Evolutionary conservation across 2,113 vertebrate genomes (phyloP).

Genomic region (Catharus fuscescens): DNA sequence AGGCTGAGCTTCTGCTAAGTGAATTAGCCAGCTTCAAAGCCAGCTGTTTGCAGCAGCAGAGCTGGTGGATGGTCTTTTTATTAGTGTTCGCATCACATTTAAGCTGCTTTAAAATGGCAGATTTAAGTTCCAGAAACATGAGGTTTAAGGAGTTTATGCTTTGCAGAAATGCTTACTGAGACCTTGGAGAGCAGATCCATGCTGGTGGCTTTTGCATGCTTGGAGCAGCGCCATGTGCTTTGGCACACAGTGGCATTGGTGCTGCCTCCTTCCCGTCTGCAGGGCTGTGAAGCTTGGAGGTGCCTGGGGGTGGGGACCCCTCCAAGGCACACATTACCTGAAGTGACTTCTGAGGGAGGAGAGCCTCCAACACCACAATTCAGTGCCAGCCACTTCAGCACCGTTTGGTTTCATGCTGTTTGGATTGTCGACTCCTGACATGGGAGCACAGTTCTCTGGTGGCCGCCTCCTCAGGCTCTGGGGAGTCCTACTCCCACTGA

Average conservation of each 20-base stretch:
- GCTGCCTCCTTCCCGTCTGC: background rate
- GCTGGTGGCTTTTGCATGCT: background rate
- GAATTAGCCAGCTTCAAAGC: conserved; percentile 41
- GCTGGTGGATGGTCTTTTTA: conserved; percentile 10
- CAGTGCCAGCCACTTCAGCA: background rate
- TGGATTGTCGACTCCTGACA: rapidly evolving
- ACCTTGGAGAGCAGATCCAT: background rate
- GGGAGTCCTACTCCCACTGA: background rate
- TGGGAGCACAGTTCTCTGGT: background rate
- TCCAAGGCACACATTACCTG: rapidly evolving
- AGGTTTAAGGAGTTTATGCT: conserved; percentile 15
- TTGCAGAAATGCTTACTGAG: background rate
- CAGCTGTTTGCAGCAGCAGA: conserved; percentile 8
- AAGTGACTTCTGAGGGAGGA: background rate
- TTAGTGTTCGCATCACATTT: background rate
- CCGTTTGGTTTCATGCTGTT: background rate
- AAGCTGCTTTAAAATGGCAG: conserved; percentile 44
- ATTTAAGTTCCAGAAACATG: conserved; percentile 34
- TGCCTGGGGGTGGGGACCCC: background rate
- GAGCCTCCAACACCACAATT: rapidly evolving
- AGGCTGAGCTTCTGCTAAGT: conserved; percentile 22
- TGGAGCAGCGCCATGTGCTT: rapidly evolving
- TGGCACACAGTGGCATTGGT: rapidly evolving
- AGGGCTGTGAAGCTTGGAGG: background rate
- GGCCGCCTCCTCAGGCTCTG: rapidly evolving